Percentiles rank a stretch among this genome's conserved stretches.
These are phyloP conservation scores for Myotis brandtii DNA, from an alignment of 2,113 vertebrate species.

Conservation along the genomic window DNA sequence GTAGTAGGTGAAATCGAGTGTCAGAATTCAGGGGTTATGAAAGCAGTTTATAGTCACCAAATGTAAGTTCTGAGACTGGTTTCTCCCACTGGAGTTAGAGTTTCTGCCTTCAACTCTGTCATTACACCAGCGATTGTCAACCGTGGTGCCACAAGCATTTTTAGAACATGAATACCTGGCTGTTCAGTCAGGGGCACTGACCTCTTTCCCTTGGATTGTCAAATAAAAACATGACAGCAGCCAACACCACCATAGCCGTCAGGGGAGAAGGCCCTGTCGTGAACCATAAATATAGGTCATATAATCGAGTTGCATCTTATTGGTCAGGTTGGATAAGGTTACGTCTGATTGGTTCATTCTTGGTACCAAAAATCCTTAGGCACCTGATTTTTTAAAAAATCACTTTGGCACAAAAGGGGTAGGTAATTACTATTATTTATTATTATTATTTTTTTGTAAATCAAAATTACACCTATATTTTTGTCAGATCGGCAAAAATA, in stretches of 20 bases:
- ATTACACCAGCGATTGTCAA: background rate
- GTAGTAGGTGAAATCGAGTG: background rate
- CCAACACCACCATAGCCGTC: background rate
- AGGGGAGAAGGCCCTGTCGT: background rate
- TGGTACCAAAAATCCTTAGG: background rate
- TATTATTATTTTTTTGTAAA: background rate
- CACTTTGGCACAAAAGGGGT: background rate
- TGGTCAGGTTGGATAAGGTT: background rate
- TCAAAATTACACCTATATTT: background rate
- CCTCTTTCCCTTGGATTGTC: background rate
- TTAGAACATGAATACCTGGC: background rate
- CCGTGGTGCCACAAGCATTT: background rate
- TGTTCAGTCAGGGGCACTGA: background rate
- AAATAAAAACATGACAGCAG: background rate
- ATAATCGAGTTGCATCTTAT: background rate
- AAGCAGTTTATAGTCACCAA: background rate
- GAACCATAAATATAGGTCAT: background rate
- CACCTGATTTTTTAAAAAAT: background rate
- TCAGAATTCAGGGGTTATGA: background rate
- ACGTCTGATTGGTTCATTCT: background rate
- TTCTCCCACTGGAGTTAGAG: background rate
- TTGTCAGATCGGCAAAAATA: background rate
- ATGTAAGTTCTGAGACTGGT: background rate
- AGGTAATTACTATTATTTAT: background rate
- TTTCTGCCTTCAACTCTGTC: background rate